Evolutionary conservation across 2,113 vertebrate genomes (phyloP), one percentile per base, ranked within the genome.

Genomic region (Dendrocopos noguchii): DNA sequence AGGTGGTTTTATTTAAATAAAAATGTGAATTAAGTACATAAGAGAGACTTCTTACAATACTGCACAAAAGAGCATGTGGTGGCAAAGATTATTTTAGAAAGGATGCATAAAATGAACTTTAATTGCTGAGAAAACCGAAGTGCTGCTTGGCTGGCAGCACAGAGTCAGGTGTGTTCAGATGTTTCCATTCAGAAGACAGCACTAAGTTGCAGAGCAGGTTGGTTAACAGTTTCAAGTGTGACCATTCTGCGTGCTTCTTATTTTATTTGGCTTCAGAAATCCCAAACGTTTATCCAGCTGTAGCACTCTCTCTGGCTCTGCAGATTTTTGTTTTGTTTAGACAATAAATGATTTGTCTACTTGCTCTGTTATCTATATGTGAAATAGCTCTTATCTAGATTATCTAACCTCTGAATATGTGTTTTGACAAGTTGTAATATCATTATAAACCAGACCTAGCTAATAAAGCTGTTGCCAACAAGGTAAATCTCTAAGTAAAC

Each of bases 121-220:
- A 75, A 55, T 81, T 59, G 80, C 61, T 50, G 56, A 55, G 65
- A 75, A 61, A 55, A 52, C 50, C 8, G 5, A 39, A 53, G 12
- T 61, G 22, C 70, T 74, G 36, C 57, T 68, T 47, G 25, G 65
- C 19, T 68, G 11, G 56, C 5, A 68, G 15, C 72, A 11, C 9
- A 12, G 61, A 64, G 39, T 73, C 55, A 56, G 33, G 3, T 47
- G 39, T 81, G 74, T 86, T 73, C 66, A 67, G 70, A 21, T 13
- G 2, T 89, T 94, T 91, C 71, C 57, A 46, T 84, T 76, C 56
- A 33, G 63, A 72, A 27, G 56, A 59, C 44, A 91, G 87, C 59
- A 31, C 67, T 20, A 53, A 91, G 66, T 68, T 92, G 93, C 90
- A 91, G 89, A 91, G 80, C 84, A 73, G 91, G 72, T 73, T 61